Percentiles rank a stretch among this genome's conserved stretches.
phyloP scores from a whole-genome alignment of 2,797 vertebrate genomes.

The Pangasius larnaudii region DNA sequence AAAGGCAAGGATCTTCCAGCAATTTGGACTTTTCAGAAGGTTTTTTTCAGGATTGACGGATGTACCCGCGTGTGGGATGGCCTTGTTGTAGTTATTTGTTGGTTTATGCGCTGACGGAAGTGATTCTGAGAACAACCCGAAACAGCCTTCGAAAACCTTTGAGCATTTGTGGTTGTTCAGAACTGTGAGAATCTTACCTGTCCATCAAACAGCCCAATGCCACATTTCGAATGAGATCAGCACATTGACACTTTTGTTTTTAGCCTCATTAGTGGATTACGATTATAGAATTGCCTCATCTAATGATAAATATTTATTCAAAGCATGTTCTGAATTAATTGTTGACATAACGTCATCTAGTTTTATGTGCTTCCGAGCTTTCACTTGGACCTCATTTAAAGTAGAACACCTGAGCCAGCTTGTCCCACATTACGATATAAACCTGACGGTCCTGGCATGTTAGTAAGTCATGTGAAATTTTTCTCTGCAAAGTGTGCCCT shows the following conservation, averaged over 20 bases:
- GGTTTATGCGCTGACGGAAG: background rate
- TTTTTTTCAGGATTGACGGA: constrained; percentile 51
- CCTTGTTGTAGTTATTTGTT: constrained; percentile 13
- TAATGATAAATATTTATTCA: background rate
- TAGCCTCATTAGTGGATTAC: background rate
- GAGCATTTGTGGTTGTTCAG: background rate
- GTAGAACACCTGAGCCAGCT: background rate
- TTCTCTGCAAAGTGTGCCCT: background rate
- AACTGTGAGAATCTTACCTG: background rate
- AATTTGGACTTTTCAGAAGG: constrained; percentile 68
- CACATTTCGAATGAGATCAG: background rate
- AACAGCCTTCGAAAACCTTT: background rate
- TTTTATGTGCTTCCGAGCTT: background rate
- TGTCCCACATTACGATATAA: background rate
- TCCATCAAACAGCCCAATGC: background rate
- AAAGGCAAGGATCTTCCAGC: constrained; percentile 75
- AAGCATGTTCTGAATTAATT: background rate
- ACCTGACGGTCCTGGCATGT: background rate
- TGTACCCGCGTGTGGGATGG: constrained; percentile 23
- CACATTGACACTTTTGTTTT: background rate
- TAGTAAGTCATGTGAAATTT: background rate
- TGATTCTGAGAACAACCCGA: background rate
- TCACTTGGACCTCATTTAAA: background rate
- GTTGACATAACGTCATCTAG: background rate
- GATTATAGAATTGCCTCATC: background rate